A percentile compares a stretch with the other conserved stretches of the same genome.
Conservation (phyloP, 2,888 invertebrate species). For the Phorcus lineatus region DNA sequence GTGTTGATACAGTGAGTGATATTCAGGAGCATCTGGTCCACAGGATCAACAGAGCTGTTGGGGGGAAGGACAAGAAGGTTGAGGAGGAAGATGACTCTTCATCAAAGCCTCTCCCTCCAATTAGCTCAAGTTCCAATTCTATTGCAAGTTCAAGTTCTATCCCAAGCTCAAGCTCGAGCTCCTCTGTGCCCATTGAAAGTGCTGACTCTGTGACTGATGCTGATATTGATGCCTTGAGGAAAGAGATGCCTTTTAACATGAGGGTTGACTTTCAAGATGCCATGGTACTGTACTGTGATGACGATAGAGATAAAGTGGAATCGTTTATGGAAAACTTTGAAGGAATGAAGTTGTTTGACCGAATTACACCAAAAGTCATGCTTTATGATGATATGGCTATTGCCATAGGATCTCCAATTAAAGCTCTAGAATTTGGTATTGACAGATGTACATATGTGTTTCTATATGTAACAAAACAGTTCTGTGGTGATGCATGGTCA, state of each 20-base stretch:
- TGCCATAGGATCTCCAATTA: slow-evolving; percentile 33
- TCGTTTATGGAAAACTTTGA: slow-evolving; percentile 48
- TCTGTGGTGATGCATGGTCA: slow-evolving; percentile 58
- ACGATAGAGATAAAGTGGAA: slow-evolving; percentile 44
- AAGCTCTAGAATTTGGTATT: slow-evolving; percentile 47
- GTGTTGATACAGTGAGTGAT: neutral
- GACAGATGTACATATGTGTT: slow-evolving; percentile 63
- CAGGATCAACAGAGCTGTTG: neutral
- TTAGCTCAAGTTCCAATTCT: neutral
- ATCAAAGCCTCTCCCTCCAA: neutral
- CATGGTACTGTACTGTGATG: slow-evolving; percentile 57
- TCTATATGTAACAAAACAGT: slow-evolving; percentile 56
- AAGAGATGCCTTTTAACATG: slow-evolving; percentile 46
- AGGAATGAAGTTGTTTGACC: slow-evolving; percentile 34
- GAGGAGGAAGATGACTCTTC: neutral
- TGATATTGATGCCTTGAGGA: slow-evolving; percentile 31
- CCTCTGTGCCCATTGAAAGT: neutral
- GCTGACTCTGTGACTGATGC: neutral
- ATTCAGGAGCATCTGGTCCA: neutral
- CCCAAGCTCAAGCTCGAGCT: neutral
- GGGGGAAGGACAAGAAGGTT: neutral
- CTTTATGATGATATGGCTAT: slow-evolving; percentile 49
- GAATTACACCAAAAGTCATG: slow-evolving; percentile 42
- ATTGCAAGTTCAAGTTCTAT: neutral
- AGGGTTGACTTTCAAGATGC: slow-evolving; percentile 55